Conservation (phyloP, 2,888 invertebrate species). For the Acronicta alni region DNA sequence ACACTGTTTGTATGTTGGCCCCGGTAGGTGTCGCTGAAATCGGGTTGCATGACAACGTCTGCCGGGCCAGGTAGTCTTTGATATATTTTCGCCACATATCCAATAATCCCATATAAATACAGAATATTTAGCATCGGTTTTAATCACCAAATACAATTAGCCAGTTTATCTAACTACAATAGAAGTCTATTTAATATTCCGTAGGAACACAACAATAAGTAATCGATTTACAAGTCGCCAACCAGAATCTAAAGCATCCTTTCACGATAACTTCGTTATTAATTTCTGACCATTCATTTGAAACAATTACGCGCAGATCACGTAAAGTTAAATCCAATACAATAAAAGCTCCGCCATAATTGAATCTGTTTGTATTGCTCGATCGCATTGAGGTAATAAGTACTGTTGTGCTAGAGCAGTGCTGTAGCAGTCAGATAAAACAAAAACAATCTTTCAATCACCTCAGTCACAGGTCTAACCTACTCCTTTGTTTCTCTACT, state of each 20-base stretch:
- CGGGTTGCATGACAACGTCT: too few relatives aligned
- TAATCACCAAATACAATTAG: too few relatives aligned
- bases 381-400: background rate
- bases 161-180: background rate
- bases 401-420: background rate
- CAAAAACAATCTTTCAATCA: too few relatives aligned
- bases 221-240: background rate
- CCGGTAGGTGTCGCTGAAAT: too few relatives aligned
- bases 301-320: conserved; percentile 13
- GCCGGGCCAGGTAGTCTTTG: too few relatives aligned
- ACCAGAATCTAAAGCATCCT: background rate
- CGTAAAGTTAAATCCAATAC: conserved; percentile 16
- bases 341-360: conserved; percentile 20
- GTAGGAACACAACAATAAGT: background rate
- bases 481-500: too few relatives aligned
- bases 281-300: conserved; percentile 15
- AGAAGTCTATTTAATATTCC: background rate
- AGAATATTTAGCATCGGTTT: too few relatives aligned
- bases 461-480: too few relatives aligned
- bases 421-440: too few relatives aligned
- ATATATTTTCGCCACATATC: too few relatives aligned
- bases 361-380: conserved; percentile 25
- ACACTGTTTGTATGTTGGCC: too few relatives aligned
- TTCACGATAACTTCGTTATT: background rate
- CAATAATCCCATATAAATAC: too few relatives aligned